Conservation (phyloP, 2,888 invertebrate species). For the Nomada ruficornis region DNA sequence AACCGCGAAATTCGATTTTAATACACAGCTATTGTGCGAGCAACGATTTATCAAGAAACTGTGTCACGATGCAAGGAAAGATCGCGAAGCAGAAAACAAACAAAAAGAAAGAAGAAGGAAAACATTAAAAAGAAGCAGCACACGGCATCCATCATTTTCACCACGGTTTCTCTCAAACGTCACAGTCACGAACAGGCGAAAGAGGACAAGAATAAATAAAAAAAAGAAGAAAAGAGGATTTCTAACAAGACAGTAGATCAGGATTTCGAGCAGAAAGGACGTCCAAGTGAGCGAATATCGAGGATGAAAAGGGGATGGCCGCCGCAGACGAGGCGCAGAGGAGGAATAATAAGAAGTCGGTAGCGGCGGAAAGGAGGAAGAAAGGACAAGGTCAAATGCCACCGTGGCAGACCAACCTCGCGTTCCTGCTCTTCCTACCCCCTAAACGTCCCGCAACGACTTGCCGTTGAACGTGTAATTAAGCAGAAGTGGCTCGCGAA, state of each 20-base stretch:
- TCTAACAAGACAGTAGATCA: constrained; percentile 7
- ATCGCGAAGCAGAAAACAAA: not conserved
- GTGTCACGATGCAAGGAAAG: not conserved
- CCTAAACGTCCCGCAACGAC: not conserved
- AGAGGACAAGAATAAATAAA: not conserved
- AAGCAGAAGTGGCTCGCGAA: not conserved
- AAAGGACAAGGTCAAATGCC: constrained; percentile 30
- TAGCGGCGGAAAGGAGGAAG: constrained; percentile 31
- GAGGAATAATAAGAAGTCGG: constrained; percentile 60
- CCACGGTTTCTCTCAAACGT: not conserved
- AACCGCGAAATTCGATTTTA: not conserved
- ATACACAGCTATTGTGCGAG: not conserved
- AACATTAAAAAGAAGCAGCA: not conserved
- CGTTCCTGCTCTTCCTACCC: not conserved
- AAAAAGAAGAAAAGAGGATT: not conserved
- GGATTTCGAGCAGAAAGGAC: constrained; percentile 51
- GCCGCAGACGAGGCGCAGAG: constrained; percentile 51
- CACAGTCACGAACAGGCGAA: not conserved
- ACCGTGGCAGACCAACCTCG: not conserved
- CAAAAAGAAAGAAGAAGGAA: not conserved
- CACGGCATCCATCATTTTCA: constrained; percentile 5
- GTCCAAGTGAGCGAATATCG: constrained; percentile 40
- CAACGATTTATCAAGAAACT: not conserved
- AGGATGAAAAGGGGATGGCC: constrained; percentile 53
- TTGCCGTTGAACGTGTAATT: not conserved